phyloP scores from a whole-genome alignment of 2,888 invertebrate genomes.

The Protonemura montana region DNA sequence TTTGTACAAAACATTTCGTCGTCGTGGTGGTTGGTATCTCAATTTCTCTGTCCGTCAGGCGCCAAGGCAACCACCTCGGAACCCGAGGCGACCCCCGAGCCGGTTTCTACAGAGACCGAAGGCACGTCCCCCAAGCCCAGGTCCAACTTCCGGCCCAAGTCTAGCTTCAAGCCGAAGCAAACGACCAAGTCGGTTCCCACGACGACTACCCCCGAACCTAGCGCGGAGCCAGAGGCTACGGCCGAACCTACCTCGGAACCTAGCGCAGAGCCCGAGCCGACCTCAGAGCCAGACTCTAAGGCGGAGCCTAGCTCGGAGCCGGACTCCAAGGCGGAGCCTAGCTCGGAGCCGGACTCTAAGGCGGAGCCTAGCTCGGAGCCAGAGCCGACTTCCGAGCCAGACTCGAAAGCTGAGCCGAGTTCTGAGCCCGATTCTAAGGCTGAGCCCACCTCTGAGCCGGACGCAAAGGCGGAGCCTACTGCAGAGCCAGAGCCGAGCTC shows the following conservation, averaged over 20 bases:
- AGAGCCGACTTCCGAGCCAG: constrained; percentile 57
- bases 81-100: neutral
- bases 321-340: constrained; percentile 58
- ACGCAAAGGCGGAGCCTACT: constrained; percentile 57
- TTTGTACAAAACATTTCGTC: neutral
- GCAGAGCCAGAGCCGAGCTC: constrained; percentile 61
- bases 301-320: constrained; percentile 49
- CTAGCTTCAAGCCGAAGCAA: constrained; percentile 26
- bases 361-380: constrained; percentile 60
- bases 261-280: constrained; percentile 56
- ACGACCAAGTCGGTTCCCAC: constrained; percentile 23
- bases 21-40: neutral
- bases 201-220: constrained; percentile 53
- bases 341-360: constrained; percentile 60
- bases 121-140: constrained; percentile 9
- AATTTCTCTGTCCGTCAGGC: constrained; percentile 8
- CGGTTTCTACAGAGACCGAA: neutral
- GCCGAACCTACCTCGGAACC: constrained; percentile 56
- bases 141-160: constrained; percentile 22
- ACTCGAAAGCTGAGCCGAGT: constrained; percentile 59
- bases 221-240: constrained; percentile 57
- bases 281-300: constrained; percentile 53
- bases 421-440: constrained; percentile 57
- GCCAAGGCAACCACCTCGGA: neutral
- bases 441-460: constrained; percentile 56